phyloP scores from a whole-genome alignment of 2,888 invertebrate genomes.

The Anoplius nigerrimus region DNA sequence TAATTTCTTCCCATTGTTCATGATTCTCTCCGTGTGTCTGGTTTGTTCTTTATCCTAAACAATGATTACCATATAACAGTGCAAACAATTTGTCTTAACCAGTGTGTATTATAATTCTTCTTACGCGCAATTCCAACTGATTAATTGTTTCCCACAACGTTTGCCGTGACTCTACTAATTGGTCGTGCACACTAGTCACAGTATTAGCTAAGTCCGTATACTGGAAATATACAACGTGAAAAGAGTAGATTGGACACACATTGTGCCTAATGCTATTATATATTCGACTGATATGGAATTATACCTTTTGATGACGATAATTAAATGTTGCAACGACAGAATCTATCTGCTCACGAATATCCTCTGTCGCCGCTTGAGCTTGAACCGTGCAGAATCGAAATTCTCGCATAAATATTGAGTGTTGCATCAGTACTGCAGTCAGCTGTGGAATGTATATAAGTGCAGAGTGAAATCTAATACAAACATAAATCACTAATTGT shows the following conservation, averaged over 20 bases:
- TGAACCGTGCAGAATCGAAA: constrained; percentile 69
- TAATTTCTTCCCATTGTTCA: constrained; percentile 57
- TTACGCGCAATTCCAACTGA: constrained; percentile 64
- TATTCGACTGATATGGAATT: neutral
- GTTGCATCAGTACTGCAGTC: constrained; percentile 43
- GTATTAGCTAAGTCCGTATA: constrained; percentile 60
- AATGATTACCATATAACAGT: constrained; percentile 19
- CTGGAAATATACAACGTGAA: constrained; percentile 47
- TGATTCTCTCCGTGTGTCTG: constrained; percentile 60
- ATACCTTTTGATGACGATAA: constrained; percentile 63
- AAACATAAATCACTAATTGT: neutral
- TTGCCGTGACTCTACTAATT: constrained; percentile 59
- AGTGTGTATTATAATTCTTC: constrained; percentile 1
- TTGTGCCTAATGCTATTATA: neutral
- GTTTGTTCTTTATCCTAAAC: constrained; percentile 63
- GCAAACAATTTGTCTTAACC: constrained; percentile 11
- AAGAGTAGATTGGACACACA: neutral
- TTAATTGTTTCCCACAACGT: constrained; percentile 58
- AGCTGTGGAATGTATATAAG: constrained; percentile 23
- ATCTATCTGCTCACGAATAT: constrained; percentile 67
- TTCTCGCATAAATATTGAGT: constrained; percentile 69
- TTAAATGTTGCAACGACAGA: constrained; percentile 61
- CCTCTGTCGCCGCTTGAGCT: constrained; percentile 69
- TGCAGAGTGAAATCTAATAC: neutral
- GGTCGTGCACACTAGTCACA: constrained; percentile 59